Evolutionary conservation across 2,888 invertebrate genomes (phyloP).

Genomic region (Xylota sylvarum): DNA sequence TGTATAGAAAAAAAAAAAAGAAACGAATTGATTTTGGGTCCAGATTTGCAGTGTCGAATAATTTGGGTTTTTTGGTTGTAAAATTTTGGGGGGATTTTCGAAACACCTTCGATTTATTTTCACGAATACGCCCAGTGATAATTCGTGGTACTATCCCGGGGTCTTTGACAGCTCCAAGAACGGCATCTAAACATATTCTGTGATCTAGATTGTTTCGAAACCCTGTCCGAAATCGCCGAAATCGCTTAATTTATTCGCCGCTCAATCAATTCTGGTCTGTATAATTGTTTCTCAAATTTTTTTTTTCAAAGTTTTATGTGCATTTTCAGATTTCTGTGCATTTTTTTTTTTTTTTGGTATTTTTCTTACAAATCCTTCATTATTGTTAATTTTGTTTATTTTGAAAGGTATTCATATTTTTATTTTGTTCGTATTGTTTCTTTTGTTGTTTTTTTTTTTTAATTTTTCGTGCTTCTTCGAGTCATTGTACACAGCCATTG

Average conservation of each 20-base stretch:
- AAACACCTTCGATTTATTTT: too few relatives aligned
- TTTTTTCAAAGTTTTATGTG: neutral
- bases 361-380: too few relatives aligned
- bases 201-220: constrained; percentile 72
- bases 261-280: constrained; percentile 48
- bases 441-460: neutral
- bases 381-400: too few relatives aligned
- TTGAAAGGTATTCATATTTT: neutral
- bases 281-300: neutral
- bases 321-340: constrained; percentile 7
- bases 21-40: too few relatives aligned
- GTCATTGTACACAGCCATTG: constrained; percentile 60
- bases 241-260: too few relatives aligned
- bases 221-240: constrained; percentile 72
- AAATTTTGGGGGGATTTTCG: neutral
- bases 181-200: constrained; percentile 75
- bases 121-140: constrained; percentile 27
- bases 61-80: neutral
- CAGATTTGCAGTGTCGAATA: too few relatives aligned
- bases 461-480: constrained; percentile 23
- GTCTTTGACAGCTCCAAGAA: constrained; percentile 65
- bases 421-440: too few relatives aligned
- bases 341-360: neutral
- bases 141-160: constrained; percentile 44
- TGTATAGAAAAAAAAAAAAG: too few relatives aligned